phyloP scores from a whole-genome alignment of 2,888 invertebrate species.

The Macrostomum cliftonense region DNA sequence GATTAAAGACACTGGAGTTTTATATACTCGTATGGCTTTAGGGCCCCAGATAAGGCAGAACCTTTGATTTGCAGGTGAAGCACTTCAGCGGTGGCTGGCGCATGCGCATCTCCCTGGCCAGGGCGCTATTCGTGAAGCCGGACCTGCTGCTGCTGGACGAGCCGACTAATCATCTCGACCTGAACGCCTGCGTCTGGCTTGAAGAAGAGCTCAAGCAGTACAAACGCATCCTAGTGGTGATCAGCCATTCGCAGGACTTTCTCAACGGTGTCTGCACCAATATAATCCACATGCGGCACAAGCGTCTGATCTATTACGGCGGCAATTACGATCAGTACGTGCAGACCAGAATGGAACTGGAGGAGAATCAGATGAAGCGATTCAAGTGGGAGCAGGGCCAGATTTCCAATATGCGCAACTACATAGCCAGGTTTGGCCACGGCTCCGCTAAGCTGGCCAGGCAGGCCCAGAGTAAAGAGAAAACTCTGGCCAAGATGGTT shows the following conservation, averaged over 20 bases:
- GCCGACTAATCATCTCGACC: constrained; percentile 45
- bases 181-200: constrained; percentile 97
- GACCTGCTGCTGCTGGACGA: constrained; percentile 45
- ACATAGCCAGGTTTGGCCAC: constrained; percentile 95
- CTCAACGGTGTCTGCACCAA: constrained; percentile 78
- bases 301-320: constrained; percentile 77
- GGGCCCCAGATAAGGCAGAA: no score
- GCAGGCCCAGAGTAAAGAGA: constrained; percentile 97
- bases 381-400: constrained; percentile 99
- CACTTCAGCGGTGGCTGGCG: constrained; percentile 45
- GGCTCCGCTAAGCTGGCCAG: constrained; percentile 92
- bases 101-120: constrained; percentile 47
- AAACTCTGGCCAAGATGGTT: constrained; percentile 96
- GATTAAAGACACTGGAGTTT: no score
- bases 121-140: constrained; percentile 44
- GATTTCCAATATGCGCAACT: constrained; percentile 92
- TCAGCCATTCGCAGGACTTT: constrained; percentile 97
- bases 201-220: constrained; percentile 64
- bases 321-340: constrained; percentile 89
- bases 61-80: constrained; percentile 9
- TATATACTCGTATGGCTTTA: no score
- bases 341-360: constrained; percentile 70
- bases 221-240: constrained; percentile 82
- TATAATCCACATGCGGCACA: constrained; percentile 81
- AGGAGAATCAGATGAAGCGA: constrained; percentile 95